Conservation (phyloP, 1,140 invertebrate species). For the Tachypleus tridentatus region DNA sequence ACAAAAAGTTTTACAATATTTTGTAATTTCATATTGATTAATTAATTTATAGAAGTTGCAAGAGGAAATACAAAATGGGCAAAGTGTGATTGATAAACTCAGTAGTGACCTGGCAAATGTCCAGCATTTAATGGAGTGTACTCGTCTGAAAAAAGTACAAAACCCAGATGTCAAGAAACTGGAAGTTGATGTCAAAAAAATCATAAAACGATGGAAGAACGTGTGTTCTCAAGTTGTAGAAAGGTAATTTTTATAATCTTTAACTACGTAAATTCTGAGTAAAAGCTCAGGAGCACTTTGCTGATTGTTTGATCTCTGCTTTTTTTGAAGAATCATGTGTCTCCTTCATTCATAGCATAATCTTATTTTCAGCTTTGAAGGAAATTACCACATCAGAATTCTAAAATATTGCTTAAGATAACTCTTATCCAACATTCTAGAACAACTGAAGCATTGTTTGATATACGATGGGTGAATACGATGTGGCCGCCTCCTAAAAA, state of each 20-base stretch:
- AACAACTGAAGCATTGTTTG: too few species aligned
- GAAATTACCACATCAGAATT: neutral
- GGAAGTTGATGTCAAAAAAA: conserved; percentile 75
- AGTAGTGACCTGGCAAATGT: conserved; percentile 78
- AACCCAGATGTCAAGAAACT: conserved; percentile 75
- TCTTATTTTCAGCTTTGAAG: neutral
- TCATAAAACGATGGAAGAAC: conserved; percentile 79
- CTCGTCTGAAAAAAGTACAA: conserved; percentile 49
- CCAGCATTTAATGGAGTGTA: conserved; percentile 68
- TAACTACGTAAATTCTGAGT: too few species aligned
- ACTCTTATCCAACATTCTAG: too few species aligned
- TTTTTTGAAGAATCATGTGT: too few species aligned
- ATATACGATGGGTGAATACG: too few species aligned
- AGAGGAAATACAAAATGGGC: conserved; percentile 62
- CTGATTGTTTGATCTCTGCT: too few species aligned
- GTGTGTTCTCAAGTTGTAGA: conserved; percentile 82
- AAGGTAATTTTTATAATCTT: conserved; percentile 41
- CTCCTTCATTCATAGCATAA: neutral
- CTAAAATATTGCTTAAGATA: too few species aligned
- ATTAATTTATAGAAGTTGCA: conserved; percentile 42
- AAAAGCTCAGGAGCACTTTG: too few species aligned
- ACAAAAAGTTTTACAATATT: too few species aligned
- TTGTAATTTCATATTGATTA: neutral
- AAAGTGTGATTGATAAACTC: conserved; percentile 73
- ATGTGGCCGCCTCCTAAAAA: too few species aligned